A percentile compares a stretch with the other conserved stretches of the same genome.
Evolutionary conservation across 2,797 vertebrate genomes (phyloP).

Genomic region (Nothura maculosa): DNA sequence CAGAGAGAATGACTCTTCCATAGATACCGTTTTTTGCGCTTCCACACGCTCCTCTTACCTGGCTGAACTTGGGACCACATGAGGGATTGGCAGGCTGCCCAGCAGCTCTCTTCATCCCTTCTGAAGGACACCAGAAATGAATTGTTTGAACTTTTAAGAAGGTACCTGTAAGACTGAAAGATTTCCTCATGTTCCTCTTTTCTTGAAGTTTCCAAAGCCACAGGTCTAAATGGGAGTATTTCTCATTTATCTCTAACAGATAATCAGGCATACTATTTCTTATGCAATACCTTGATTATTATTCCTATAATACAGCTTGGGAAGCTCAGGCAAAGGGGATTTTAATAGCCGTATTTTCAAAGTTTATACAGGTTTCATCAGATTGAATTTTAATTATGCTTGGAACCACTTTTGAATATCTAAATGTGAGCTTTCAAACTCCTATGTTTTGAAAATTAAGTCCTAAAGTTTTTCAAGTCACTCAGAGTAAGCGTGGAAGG

Average conservation of each 20-base stretch:
- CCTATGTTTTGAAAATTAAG: not conserved
- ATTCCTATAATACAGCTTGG: accelerated
- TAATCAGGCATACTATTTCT: not conserved
- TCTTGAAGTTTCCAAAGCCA: not conserved
- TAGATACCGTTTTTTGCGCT: not conserved
- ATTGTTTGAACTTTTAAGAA: not conserved
- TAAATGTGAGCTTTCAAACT: not conserved
- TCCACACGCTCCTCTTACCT: not conserved
- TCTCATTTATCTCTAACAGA: not conserved
- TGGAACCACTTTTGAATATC: not conserved
- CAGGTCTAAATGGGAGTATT: not conserved
- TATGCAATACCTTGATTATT: not conserved
- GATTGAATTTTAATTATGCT: not conserved
- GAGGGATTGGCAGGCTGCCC: not conserved
- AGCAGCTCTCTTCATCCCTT: not conserved
- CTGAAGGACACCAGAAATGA: not conserved
- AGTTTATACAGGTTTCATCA: not conserved
- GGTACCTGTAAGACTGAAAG: not conserved
- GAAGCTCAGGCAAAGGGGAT: not conserved
- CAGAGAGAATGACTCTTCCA: not conserved
- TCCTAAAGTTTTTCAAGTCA: not conserved
- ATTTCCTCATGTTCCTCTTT: not conserved
- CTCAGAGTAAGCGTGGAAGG: not conserved
- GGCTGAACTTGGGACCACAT: not conserved
- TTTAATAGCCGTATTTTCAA: not conserved